Evolutionary conservation across 92 coral and sea anemone genomes (phyloP).

Genomic region (Isaurus tuberculatus): DNA sequence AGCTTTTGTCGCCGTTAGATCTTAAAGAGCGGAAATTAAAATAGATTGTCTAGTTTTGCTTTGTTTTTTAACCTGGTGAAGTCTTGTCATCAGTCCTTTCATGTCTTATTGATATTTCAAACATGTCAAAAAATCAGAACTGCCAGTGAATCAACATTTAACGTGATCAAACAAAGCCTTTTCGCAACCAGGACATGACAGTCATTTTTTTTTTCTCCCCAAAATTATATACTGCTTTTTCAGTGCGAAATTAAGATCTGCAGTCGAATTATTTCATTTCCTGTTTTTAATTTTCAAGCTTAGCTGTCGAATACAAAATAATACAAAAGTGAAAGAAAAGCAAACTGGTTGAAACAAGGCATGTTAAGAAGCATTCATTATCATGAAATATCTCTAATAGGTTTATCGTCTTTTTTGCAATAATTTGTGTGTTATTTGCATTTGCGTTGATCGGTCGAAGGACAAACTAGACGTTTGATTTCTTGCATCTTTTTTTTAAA

Average conservation of each 20-base stretch:
- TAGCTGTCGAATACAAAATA: background rate
- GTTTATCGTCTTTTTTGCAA: background rate
- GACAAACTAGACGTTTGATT: background rate
- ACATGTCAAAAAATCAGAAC: background rate
- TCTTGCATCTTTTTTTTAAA: background rate
- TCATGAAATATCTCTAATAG: background rate
- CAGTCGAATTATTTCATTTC: background rate
- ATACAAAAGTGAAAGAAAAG: conserved; percentile 19
- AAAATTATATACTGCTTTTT: no score
- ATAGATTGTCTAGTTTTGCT: background rate
- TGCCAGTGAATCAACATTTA: background rate
- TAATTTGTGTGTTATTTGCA: background rate
- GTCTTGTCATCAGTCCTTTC: background rate
- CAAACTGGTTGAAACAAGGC: background rate
- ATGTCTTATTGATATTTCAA: background rate
- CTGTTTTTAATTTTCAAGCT: background rate
- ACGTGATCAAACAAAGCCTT: background rate
- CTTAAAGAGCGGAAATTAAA: no score
- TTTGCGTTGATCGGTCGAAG: conserved; percentile 6
- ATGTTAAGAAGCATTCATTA: background rate
- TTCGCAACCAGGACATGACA: background rate
- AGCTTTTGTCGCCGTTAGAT: no score
- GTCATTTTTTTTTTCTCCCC: background rate
- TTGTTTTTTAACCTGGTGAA: background rate
- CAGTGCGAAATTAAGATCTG: background rate